Percentiles rank a stretch among this genome's conserved stretches.
Conservation (phyloP, 2,888 invertebrate genomes). For the Philopedon plagiatum region DNA sequence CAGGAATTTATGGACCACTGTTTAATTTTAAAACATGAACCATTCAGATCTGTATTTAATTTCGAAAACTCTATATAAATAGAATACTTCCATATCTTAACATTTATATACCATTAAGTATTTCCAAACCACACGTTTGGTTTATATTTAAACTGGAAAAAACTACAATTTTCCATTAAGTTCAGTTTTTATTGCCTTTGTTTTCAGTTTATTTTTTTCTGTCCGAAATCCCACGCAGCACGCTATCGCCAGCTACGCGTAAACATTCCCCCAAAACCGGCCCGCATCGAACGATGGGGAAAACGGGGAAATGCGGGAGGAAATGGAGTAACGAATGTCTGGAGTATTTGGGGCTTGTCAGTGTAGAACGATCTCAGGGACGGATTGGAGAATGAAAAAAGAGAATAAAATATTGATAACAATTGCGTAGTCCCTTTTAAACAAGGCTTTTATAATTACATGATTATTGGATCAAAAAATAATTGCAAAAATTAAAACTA, state of each 20-base stretch:
- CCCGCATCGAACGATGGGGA: not conserved
- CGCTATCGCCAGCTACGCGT: conserved; percentile 13
- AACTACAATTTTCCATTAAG: conserved; percentile 11
- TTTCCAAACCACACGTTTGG: not conserved
- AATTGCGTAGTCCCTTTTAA: too few species aligned
- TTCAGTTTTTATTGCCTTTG: conserved; percentile 4
- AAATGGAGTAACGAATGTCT: not conserved
- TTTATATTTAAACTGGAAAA: not conserved
- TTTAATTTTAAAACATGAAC: too few species aligned
- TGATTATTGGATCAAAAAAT: too few species aligned
- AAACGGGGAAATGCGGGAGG: not conserved
- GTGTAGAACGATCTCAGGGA: not conserved
- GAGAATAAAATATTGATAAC: too few species aligned
- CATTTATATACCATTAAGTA: not conserved
- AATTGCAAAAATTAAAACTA: too few species aligned
- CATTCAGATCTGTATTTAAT: too few species aligned
- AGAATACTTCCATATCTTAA: not conserved
- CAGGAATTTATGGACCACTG: too few species aligned
- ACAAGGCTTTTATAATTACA: too few species aligned
- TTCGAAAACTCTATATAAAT: not conserved
- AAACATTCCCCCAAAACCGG: conserved; percentile 2
- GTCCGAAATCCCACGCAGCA: conserved; percentile 18
- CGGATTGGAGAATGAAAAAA: too few species aligned
- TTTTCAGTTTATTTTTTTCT: conserved; percentile 17
- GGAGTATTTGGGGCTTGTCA: conserved; percentile 1